Evolutionary conservation across 2,888 invertebrate genomes (phyloP).

Genomic region (Crossocerus cetratus): DNA sequence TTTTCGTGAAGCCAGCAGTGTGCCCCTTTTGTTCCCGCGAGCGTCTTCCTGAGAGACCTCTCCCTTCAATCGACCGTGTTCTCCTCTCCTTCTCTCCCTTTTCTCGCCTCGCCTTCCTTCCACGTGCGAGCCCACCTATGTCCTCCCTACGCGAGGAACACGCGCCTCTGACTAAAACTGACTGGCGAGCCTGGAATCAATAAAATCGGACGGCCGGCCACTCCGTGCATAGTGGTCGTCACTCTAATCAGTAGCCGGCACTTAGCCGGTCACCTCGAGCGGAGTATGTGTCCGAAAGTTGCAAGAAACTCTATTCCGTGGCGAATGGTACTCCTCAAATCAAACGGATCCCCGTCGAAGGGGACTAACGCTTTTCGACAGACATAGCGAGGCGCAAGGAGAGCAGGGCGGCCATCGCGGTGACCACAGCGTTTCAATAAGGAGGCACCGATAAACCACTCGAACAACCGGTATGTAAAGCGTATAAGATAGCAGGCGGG

Average conservation of each 20-base stretch:
- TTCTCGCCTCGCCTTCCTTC: too few species aligned
- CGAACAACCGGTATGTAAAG: constrained; percentile 30
- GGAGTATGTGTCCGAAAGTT: too few species aligned
- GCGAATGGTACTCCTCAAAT: too few species aligned
- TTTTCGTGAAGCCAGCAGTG: constrained; percentile 52
- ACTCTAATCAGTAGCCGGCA: too few species aligned
- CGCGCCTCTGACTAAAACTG: too few species aligned
- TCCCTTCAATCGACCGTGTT: constrained; percentile 52
- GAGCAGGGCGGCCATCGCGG: constrained; percentile 41
- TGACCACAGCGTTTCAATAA: constrained; percentile 59
- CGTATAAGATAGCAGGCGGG: constrained; percentile 21
- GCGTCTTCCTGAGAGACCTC: constrained; percentile 4
- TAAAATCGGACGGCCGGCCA: too few species aligned
- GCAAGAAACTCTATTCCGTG: too few species aligned
- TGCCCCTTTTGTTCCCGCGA: constrained; percentile 43
- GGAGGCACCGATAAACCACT: constrained; percentile 45
- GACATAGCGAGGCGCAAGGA: constrained; percentile 24
- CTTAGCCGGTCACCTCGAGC: too few species aligned
- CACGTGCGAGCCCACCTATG: too few species aligned
- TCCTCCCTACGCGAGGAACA: too few species aligned
- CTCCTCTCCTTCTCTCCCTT: constrained; percentile 11
- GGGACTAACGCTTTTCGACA: constrained; percentile 44
- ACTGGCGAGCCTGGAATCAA: too few species aligned
- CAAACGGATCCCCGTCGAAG: background rate
- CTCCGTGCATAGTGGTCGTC: too few species aligned